Evolutionary conservation across 2,797 vertebrate species (phyloP).

Genomic region (Poecilia gillii): DNA sequence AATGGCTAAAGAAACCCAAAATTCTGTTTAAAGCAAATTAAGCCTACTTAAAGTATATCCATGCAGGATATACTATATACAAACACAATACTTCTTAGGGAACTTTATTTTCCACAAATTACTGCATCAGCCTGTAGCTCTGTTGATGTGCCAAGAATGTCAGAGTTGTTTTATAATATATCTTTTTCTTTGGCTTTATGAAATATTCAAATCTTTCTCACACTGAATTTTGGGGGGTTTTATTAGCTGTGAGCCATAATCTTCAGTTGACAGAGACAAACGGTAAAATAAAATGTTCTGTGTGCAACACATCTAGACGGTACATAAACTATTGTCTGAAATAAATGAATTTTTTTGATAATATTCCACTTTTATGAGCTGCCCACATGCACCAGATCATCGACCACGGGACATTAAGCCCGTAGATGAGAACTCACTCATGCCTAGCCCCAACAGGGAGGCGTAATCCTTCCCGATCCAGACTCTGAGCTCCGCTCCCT

Average conservation of each 20-base stretch:
- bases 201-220: background rate
- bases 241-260: too few species aligned
- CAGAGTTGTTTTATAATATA: background rate
- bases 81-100: background rate
- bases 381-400: background rate
- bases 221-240: background rate
- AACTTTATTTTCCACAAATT: background rate
- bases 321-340: background rate
- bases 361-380: background rate
- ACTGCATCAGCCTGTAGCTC: background rate
- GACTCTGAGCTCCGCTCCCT: constrained; percentile 75
- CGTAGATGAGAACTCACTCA: constrained; percentile 62
- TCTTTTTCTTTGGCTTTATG: background rate
- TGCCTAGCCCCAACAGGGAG: constrained; percentile 75
- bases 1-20: background rate
- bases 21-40: background rate
- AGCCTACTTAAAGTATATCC: background rate
- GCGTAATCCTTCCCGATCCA: constrained; percentile 83
- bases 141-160: background rate
- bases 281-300: background rate
- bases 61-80: background rate
- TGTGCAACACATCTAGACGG: background rate
- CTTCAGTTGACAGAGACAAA: background rate
- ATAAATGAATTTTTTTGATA: background rate
- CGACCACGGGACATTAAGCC: background rate